phyloP scores from a whole-genome alignment of 2,113 vertebrate species.

The Opisthocomus hoazin region DNA sequence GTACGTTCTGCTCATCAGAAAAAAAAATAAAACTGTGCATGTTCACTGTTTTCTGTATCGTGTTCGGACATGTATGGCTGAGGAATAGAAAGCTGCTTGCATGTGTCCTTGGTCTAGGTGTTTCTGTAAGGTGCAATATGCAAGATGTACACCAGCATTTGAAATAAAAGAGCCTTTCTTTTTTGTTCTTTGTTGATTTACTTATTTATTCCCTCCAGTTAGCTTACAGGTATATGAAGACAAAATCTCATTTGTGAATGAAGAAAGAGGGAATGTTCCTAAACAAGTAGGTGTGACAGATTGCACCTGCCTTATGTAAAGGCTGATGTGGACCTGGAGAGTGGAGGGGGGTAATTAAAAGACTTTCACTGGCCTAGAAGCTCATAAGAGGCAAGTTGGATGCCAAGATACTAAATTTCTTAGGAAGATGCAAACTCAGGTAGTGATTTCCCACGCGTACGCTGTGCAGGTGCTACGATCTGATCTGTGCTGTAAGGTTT shows the following conservation, averaged over 20 bases:
- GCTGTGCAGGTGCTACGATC: background rate
- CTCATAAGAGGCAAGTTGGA: background rate
- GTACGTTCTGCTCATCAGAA: background rate
- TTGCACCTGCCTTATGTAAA: background rate
- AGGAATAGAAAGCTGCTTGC: background rate
- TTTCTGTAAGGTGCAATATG: background rate
- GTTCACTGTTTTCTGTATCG: background rate
- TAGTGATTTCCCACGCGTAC: background rate
- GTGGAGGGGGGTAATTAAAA: background rate
- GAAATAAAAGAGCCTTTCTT: conserved; percentile 15
- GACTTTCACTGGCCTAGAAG: background rate
- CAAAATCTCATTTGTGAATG: background rate
- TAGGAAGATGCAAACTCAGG: background rate
- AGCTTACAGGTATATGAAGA: background rate
- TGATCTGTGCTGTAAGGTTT: background rate
- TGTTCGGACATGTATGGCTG: background rate
- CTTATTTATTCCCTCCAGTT: background rate
- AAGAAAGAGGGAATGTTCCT: background rate
- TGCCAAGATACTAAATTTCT: background rate
- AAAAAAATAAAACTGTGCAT: background rate
- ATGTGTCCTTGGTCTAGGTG: background rate
- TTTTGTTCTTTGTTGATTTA: background rate
- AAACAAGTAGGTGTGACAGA: background rate
- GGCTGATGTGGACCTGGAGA: background rate
- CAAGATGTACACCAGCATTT: background rate